Base-by-base conservation (phyloP, 1,140 invertebrate genomes). In the Oppia nitens region DNA sequence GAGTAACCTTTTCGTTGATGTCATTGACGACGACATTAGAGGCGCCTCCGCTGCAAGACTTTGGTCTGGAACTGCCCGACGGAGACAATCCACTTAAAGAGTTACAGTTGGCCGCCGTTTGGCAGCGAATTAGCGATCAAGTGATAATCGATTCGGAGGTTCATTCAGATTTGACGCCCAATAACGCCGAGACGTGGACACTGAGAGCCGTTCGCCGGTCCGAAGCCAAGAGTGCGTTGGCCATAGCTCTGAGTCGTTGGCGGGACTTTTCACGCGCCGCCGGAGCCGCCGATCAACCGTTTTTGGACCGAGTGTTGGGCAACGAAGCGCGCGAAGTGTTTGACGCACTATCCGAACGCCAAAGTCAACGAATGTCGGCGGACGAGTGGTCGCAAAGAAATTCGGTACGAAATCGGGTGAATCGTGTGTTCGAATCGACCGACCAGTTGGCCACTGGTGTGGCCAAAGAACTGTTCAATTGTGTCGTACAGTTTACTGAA, bases 41-140 rank as follows among this genome's bases (percentile, higher is more conserved):
- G 32, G 17, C 32, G 17, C 17, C 32, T 20, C n/a, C 49, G 49
- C n/a, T 50, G 4, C 4, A 50, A 9, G 12, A 21, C 4, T 11
- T 20, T 12, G n/a, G 4, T 26, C 11, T 4, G 1, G 55, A 52
- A 45, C 3, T 27, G 12, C 40, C 3, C 23, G 53, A 12, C 17
- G 57, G n/a, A n/a, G n/a, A n/a, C n/a, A n/a, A 59, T 23, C 49
- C 52, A 55, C 20, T 59, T 11, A 83, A 81, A 50, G 80, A 84
- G 71, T 74, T 93, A 26, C 75, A 83, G 60, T 70, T 95, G 2
- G 83, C 82, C 67, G 81, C 84, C n/a, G 84, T 83, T 9, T 97
- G 92, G 92, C 83, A 83, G 2, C 77, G 81, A 68, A 74, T 95
- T 51, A 79, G 81, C 2, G 90, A 94, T 69, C 83, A 85, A 69